Evolutionary conservation across 2,888 invertebrate species (phyloP).

Genomic region (Andrena fulva): DNA sequence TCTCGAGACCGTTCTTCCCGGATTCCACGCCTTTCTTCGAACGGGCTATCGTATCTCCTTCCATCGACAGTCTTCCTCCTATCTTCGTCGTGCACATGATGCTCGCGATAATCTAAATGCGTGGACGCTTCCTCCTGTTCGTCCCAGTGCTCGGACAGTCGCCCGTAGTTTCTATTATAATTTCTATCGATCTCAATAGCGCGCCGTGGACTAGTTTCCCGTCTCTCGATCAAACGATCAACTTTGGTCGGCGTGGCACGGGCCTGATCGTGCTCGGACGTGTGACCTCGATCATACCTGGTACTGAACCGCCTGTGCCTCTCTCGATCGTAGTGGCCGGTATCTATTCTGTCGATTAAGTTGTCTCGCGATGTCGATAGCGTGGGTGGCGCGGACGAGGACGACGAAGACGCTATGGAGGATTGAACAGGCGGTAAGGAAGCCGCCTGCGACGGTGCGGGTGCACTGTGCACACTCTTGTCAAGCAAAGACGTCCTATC

Average conservation of each 20-base stretch:
- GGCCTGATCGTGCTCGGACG: conserved; percentile 74
- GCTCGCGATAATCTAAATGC: conserved; percentile 80
- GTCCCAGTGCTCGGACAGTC: conserved; percentile 81
- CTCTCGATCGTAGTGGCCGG: conserved; percentile 75
- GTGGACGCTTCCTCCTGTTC: conserved; percentile 78
- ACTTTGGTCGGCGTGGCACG: conserved; percentile 75
- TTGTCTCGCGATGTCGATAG: conserved; percentile 74
- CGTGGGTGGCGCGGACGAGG: conserved; percentile 53
- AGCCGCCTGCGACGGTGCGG: conserved; percentile 53
- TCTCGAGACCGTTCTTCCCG: conserved; percentile 83
- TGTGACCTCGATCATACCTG: conserved; percentile 72
- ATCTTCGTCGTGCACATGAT: conserved; percentile 80
- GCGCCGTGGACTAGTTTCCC: conserved; percentile 79
- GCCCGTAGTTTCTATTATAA: conserved; percentile 78
- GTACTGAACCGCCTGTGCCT: conserved; percentile 74
- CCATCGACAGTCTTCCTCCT: conserved; percentile 77
- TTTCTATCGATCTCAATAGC: conserved; percentile 79
- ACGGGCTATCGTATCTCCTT: conserved; percentile 84
- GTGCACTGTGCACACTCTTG: conserved; percentile 53
- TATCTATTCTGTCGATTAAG: conserved; percentile 75
- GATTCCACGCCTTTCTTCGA: conserved; percentile 82
- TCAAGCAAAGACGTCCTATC: conserved; percentile 82
- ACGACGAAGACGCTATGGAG: conserved; percentile 59
- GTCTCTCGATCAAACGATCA: conserved; percentile 76
- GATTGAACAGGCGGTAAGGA: conserved; percentile 57